Conservation (phyloP, 2,797 vertebrate species). For the Argyrosomus regius region DNA sequence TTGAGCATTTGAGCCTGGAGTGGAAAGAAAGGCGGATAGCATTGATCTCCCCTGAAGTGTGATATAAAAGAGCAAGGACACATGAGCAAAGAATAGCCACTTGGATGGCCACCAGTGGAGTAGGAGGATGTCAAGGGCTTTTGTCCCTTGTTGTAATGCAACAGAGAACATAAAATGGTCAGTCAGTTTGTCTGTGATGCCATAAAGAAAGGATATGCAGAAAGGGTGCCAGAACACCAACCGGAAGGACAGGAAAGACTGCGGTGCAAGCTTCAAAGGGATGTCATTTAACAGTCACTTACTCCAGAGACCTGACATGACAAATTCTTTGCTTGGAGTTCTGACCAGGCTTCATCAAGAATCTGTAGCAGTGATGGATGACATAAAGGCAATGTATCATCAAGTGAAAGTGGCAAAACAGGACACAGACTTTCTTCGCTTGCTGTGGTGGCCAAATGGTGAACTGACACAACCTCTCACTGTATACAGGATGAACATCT, state of each 20-base stretch:
- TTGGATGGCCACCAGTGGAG: too few relatives aligned
- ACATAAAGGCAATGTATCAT: conserved; percentile 1
- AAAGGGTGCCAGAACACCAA: background rate
- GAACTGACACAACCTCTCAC: background rate
- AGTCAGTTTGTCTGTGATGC: background rate
- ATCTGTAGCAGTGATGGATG: background rate
- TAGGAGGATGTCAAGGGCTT: too few relatives aligned
- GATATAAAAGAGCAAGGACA: too few relatives aligned
- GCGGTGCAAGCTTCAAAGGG: background rate
- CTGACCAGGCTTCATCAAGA: background rate
- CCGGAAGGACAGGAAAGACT: background rate
- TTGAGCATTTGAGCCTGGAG: too few relatives aligned
- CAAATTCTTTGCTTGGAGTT: conserved; percentile 4
- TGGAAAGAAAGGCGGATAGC: too few relatives aligned
- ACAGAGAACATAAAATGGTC: background rate
- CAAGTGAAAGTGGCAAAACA: background rate
- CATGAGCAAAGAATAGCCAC: too few relatives aligned
- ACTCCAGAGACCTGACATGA: conserved; percentile 5
- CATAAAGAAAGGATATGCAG: background rate
- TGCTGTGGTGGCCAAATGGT: conserved; percentile 3
- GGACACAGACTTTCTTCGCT: background rate
- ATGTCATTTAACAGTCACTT: background rate
- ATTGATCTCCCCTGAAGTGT: too few relatives aligned
- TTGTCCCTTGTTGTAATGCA: too few relatives aligned
- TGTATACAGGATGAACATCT: background rate